A percentile compares a stretch with the other conserved stretches of the same genome.
These are phyloP conservation scores for Plodia interpunctella DNA, from an alignment of 1,140 invertebrate genomes.

Conservation along the genomic window DNA sequence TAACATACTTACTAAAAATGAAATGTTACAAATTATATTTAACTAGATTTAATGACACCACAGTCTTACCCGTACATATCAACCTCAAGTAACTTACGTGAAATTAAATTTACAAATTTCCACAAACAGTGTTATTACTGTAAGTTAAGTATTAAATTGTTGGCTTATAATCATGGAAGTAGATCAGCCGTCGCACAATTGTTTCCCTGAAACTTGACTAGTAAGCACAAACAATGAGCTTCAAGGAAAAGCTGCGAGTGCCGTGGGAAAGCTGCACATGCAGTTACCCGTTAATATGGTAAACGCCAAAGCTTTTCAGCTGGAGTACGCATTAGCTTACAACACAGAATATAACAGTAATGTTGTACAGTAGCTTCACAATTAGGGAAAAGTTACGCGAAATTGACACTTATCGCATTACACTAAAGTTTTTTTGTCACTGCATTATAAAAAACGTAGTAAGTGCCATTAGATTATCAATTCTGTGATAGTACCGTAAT, in stretches of 20 bases:
- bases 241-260: slow-evolving; percentile 23
- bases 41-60: no score
- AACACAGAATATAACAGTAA: slow-evolving; percentile 14
- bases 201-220: neutral
- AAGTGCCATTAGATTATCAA: no score
- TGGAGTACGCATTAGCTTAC: slow-evolving; percentile 58
- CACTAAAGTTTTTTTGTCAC: no score
- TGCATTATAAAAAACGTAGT: no score
- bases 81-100: no score
- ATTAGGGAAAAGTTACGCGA: no score
- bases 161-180: neutral
- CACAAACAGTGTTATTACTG: neutral
- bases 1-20: no score
- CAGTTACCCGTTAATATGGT: slow-evolving; percentile 50
- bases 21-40: no score
- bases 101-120: neutral
- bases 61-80: no score
- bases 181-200: neutral
- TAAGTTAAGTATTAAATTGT: neutral
- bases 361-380: no score
- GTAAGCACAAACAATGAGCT: slow-evolving; percentile 11
- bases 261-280: slow-evolving; percentile 48
- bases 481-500: no score
- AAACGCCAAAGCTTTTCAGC: slow-evolving; percentile 62
- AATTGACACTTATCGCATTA: no score